Evolutionary conservation across 2,888 invertebrate genomes (phyloP).

Genomic region (Atrina japonica): DNA sequence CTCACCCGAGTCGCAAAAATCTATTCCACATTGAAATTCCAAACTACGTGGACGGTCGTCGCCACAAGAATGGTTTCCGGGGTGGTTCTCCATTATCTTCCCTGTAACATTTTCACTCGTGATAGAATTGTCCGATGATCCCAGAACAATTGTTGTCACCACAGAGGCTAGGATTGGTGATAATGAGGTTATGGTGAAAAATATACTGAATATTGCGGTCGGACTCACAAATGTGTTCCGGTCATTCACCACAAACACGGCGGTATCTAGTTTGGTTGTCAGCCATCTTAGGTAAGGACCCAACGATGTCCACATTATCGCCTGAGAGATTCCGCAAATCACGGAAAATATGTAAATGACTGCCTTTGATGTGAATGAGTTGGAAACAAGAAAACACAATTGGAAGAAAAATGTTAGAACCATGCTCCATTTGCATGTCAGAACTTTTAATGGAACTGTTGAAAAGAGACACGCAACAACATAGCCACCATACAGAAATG

Average conservation of each 20-base stretch:
- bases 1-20: no score
- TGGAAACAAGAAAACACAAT: no score
- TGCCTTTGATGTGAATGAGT: no score
- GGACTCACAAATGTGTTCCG: neutral
- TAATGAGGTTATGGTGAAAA: slow-evolving; percentile 14
- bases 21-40: no score
- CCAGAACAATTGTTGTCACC: slow-evolving; percentile 3
- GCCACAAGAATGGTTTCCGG: no score
- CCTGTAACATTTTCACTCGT: no score
- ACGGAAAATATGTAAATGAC: neutral
- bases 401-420: no score
- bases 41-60: no score
- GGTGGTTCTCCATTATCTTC: no score
- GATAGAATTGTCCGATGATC: neutral
- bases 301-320: slow-evolving; percentile 13
- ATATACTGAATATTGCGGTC: slow-evolving; percentile 13
- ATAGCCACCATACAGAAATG: slow-evolving; percentile 13
- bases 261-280: no score
- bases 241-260: no score
- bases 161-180: slow-evolving; percentile 12
- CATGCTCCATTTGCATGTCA: slow-evolving; percentile 5
- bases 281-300: slow-evolving; percentile 17
- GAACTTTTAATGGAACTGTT: neutral
- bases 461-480: slow-evolving; percentile 21
- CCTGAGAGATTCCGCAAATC: slow-evolving; percentile 14